Evolutionary conservation across 2,797 vertebrate genomes (phyloP), one percentile per base, ranked within the genome.

Genomic region (Catamblyrhynchus diadema): DNA sequence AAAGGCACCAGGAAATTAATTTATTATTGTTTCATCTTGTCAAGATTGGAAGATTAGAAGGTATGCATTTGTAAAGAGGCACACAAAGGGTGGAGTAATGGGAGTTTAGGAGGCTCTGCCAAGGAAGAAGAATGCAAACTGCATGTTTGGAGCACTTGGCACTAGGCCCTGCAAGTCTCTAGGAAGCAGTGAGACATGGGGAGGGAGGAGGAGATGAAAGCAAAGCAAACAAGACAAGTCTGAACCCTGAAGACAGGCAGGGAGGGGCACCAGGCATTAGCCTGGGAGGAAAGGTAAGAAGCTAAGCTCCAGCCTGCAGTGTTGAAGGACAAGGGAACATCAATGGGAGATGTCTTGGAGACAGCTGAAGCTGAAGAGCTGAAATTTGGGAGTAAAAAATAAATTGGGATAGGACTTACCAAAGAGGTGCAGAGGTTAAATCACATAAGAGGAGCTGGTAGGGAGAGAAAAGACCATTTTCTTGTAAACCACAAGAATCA

Each of bases 41-140:
- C 61, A 88, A 86, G 73, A 88, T 33, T 37, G 45, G 67, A 75
- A 88, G 50, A 84, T 67, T 14, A 90, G 65, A 66, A 85, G 61
- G n/a, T 47, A 20, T 65, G 61, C 28, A 16, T 69, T 92, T 83
- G 64, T 85, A 45, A 94, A 90, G 92, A n/a, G 64, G 48, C 35
- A 69, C 61, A 89, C 45, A 73, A 85, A 82, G 44, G 56, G 83
- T 90, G 53, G 61, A 80, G 44, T 22, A 64, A 75, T 48, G 59
- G 65, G 69, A 92, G 74, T 64, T 77, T 78, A 60, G 84, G 84
- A 90, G 61, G 44, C 53, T 93, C 81, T 96, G 72, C 84, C 90
- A 92, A 86, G 54, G 35, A 92, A 89, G 71, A 60, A 80, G 72
- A 82, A 92, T 7, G n/a, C 69, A 75, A 89, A 66, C 61, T 41